A percentile compares a stretch with the other conserved stretches of the same genome.
These are phyloP conservation scores for Actinia equina DNA, from an alignment of 64 coral and sea anemone genomes.

Conservation along the genomic window DNA sequence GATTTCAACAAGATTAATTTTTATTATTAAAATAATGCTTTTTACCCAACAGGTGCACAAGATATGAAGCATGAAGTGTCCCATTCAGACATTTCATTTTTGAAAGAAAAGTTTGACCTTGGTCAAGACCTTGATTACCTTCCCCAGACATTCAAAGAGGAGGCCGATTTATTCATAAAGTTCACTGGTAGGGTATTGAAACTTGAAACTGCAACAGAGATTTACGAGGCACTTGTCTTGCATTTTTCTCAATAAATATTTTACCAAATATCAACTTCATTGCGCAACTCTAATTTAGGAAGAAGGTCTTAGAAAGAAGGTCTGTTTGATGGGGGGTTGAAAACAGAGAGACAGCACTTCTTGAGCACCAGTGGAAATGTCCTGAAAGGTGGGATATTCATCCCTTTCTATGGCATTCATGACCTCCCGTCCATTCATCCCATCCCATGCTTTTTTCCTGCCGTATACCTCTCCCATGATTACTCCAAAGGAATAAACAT, in stretches of 20 bases:
- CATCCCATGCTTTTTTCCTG: slow-evolving; percentile 15
- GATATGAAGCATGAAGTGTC: slow-evolving; percentile 35
- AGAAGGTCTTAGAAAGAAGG: background rate
- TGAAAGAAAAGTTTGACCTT: slow-evolving; percentile 43
- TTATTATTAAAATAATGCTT: no score
- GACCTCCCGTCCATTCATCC: background rate
- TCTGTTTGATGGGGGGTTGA: background rate
- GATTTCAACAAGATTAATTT: no score
- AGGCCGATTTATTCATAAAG: slow-evolving; percentile 34
- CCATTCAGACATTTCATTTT: slow-evolving; percentile 20
- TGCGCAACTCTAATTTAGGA: background rate
- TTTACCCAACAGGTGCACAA: background rate
- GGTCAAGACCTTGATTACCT: slow-evolving; percentile 32
- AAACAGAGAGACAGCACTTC: background rate
- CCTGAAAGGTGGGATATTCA: background rate
- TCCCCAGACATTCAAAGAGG: slow-evolving; percentile 38
- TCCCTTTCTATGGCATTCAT: background rate
- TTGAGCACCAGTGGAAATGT: background rate
- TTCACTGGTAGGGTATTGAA: background rate
- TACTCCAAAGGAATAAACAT: slow-evolving; percentile 25
- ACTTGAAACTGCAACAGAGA: background rate
- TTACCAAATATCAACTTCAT: slow-evolving; percentile 11
- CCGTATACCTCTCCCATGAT: background rate
- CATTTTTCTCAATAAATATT: slow-evolving; percentile 28
- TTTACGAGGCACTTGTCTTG: slow-evolving; percentile 22